phyloP scores from a whole-genome alignment of 2,797 vertebrate genomes.

The Myripristis jacobus region DNA sequence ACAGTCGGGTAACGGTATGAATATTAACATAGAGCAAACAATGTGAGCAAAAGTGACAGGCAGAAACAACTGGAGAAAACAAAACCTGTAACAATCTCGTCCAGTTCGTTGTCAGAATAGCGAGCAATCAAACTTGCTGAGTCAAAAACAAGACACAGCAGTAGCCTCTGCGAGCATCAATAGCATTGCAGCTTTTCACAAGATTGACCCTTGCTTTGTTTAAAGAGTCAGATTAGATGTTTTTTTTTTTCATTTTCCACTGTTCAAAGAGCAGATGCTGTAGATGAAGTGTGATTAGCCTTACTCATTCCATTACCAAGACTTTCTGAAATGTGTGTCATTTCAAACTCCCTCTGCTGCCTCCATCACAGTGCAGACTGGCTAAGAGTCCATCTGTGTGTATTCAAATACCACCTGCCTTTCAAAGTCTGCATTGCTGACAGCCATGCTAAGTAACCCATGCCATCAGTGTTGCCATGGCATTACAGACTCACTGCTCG shows the following conservation, averaged over 20 bases:
- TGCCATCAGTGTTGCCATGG: conserved; percentile 79
- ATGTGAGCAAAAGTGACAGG: conserved; percentile 9
- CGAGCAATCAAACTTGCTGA: not conserved
- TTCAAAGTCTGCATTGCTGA: conserved; percentile 71
- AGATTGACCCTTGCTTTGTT: conserved; percentile 25
- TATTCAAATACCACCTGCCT: conserved; percentile 66
- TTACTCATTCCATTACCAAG: conserved; percentile 22
- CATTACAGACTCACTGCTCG: conserved; percentile 64
- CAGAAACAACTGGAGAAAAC: conserved; percentile 19
- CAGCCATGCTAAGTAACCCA: conserved; percentile 72
- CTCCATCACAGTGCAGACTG: conserved; percentile 55
- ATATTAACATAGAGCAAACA: conserved; percentile 41
- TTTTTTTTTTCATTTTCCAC: conserved; percentile 34
- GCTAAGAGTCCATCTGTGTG: conserved; percentile 66
- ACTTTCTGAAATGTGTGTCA: conserved; percentile 39
- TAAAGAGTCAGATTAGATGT: not conserved
- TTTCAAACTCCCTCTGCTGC: conserved; percentile 51
- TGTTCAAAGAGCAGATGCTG: conserved; percentile 21
- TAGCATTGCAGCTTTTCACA: conserved; percentile 11
- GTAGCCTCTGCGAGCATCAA: not conserved
- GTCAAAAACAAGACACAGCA: conserved; percentile 3
- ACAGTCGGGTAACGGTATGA: conserved; percentile 99
- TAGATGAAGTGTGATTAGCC: conserved; percentile 10
- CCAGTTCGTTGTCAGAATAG: not conserved
- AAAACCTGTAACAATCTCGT: not conserved